phyloP scores from a whole-genome alignment of 2,113 vertebrate species.

The Megaptera novaeangliae region DNA sequence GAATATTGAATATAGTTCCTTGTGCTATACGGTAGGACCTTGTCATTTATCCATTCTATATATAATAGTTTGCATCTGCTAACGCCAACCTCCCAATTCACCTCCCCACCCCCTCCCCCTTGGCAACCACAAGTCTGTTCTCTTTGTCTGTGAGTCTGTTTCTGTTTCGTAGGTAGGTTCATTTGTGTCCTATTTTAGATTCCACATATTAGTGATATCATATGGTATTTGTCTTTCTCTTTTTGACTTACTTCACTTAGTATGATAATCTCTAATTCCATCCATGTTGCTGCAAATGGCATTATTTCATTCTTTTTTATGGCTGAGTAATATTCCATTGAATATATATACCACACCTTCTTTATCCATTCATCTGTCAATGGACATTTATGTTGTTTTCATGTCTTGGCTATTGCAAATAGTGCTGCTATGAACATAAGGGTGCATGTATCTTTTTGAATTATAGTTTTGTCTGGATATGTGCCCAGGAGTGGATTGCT shows the following conservation, averaged over 20 bases:
- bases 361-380: not conserved
- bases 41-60: not conserved
- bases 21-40: not conserved
- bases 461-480: not conserved
- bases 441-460: not conserved
- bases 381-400: not conserved
- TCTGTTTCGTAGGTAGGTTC: not conserved
- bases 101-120: accelerated
- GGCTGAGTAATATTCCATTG: not conserved
- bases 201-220: not conserved
- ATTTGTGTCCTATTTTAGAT: not conserved
- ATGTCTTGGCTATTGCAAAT: not conserved
- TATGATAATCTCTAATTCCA: not conserved
- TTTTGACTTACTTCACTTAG: not conserved
- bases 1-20: not conserved
- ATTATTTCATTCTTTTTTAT: not conserved
- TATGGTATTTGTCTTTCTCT: not conserved
- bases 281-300: not conserved
- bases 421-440: not conserved
- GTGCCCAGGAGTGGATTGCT: not conserved
- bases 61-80: not conserved
- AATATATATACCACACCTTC: not conserved
- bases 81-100: not conserved
- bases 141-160: not conserved
- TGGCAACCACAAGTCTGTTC: not conserved